phyloP scores from a whole-genome alignment of 2,113 vertebrate species.

The Eira barbara region DNA sequence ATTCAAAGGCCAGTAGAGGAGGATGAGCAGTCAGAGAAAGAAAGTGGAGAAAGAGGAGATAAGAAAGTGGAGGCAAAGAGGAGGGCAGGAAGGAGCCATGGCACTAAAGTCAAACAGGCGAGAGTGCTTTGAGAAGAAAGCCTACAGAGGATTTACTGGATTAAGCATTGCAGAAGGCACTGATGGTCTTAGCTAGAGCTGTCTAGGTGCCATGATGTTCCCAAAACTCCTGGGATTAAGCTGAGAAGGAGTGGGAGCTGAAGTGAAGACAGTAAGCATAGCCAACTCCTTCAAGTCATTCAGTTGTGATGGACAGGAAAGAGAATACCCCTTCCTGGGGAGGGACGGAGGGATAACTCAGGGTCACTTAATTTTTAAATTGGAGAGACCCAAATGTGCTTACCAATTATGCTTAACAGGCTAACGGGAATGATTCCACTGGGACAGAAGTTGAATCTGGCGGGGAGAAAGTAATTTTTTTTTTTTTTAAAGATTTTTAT shows the following conservation, averaged over 20 bases:
- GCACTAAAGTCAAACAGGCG: neutral
- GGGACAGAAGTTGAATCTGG: neutral
- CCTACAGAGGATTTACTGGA: neutral
- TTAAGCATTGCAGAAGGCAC: neutral
- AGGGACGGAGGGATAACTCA: neutral
- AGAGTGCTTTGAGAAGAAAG: neutral
- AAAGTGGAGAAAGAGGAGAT: neutral
- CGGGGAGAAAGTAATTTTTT: neutral
- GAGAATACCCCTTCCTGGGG: neutral
- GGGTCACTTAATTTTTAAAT: conserved; percentile 1
- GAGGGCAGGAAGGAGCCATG: neutral
- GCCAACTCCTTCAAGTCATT: neutral
- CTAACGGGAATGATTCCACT: neutral
- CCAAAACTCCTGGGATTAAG: neutral
- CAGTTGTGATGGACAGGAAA: neutral
- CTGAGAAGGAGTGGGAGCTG: neutral
- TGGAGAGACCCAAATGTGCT: neutral
- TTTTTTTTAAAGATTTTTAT: too few relatives aligned
- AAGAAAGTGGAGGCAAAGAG: neutral
- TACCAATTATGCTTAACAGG: neutral
- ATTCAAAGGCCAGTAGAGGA: neutral
- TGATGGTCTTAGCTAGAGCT: neutral
- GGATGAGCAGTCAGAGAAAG: neutral
- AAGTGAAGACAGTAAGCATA: neutral
- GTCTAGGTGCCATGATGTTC: neutral